Evolutionary conservation across 2,113 vertebrate genomes (phyloP).

Genomic region (Naja naja): DNA sequence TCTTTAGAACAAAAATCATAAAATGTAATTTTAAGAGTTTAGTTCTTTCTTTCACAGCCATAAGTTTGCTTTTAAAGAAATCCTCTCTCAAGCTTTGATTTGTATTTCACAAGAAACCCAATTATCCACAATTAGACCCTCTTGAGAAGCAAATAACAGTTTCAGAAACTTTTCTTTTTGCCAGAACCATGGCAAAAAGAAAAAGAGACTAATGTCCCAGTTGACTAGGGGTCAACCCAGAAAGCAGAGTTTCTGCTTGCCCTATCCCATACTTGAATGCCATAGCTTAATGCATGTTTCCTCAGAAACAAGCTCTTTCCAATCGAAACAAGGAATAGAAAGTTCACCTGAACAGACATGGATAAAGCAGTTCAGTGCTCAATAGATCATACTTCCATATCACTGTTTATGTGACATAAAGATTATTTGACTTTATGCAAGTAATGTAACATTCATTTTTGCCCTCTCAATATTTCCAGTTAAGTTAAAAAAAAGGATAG

Average conservation of each 20-base stretch:
- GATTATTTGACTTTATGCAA: neutral
- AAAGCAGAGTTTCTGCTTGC: neutral
- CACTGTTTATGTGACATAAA: neutral
- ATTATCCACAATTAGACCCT: neutral
- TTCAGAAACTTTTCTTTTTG: neutral
- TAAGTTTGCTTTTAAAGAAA: neutral
- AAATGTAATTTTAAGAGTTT: neutral
- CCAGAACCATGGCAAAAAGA: neutral
- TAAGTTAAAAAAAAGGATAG: neutral
- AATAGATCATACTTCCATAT: neutral
- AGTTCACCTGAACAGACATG: neutral
- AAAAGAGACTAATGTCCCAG: neutral
- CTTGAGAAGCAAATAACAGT: neutral
- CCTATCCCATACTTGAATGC: neutral
- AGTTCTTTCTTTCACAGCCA: neutral
- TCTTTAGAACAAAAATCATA: neutral
- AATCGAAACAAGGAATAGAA: neutral
- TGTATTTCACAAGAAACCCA: neutral
- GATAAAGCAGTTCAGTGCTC: neutral
- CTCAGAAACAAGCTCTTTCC: neutral
- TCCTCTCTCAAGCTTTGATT: neutral
- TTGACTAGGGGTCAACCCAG: neutral
- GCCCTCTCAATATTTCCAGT: neutral
- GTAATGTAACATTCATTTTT: neutral
- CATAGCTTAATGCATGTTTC: neutral